Conservation (phyloP, 2,888 invertebrate genomes). For the Gerris lacustris region DNA sequence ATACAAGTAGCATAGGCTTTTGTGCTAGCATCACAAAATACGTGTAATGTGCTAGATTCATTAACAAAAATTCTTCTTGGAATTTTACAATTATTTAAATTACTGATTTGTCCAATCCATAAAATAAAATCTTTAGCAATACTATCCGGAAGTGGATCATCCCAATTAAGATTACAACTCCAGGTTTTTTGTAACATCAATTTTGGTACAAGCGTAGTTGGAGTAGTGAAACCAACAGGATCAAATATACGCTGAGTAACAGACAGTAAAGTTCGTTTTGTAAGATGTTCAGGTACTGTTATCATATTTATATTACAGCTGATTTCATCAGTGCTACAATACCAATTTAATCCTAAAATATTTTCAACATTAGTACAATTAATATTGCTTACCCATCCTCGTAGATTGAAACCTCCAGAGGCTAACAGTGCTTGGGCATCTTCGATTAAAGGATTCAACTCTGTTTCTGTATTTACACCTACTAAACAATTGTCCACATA, state of each 20-base stretch:
- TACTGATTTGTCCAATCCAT: neutral
- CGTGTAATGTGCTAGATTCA: slow-evolving; percentile 9
- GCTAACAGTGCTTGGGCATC: slow-evolving; percentile 3
- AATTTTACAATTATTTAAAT: neutral
- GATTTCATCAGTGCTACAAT: slow-evolving; percentile 10
- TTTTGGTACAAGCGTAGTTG: slow-evolving; percentile 15
- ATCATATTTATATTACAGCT: slow-evolving; percentile 11
- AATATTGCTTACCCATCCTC: too few species aligned
- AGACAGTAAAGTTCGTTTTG: slow-evolving; percentile 7
- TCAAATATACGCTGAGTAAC: slow-evolving; percentile 14
- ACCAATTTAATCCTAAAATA: slow-evolving; percentile 17
- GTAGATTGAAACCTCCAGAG: slow-evolving; percentile 15
- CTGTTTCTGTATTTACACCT: slow-evolving; percentile 16
- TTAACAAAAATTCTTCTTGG: neutral
- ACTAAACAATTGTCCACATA: too few species aligned
- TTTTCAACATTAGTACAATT: too few species aligned
- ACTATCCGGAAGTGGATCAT: slow-evolving; percentile 8
- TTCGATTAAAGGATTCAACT: slow-evolving; percentile 12
- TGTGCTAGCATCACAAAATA: slow-evolving; percentile 21
- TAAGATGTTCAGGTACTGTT: neutral
- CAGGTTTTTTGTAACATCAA: slow-evolving; percentile 16
- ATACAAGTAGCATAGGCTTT: slow-evolving; percentile 17
- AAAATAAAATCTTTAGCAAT: neutral
- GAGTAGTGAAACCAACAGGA: slow-evolving; percentile 17
- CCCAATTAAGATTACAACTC: slow-evolving; percentile 16